phyloP scores from a whole-genome alignment of 2,113 vertebrate species.

The Rhadina sibilatrix region DNA sequence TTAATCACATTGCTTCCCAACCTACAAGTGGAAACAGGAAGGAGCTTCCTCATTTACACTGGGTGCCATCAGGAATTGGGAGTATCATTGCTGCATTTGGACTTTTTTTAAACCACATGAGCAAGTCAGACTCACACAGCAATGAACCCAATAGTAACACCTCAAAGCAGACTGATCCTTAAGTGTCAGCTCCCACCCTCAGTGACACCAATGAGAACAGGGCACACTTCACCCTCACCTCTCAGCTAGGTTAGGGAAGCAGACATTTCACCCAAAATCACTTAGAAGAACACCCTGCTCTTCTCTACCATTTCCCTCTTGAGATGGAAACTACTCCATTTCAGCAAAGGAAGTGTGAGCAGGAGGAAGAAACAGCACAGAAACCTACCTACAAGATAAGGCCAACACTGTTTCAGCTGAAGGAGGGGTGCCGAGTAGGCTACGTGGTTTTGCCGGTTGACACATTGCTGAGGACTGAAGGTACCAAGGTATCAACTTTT shows the following conservation, averaged over 20 bases:
- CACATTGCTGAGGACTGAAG: neutral
- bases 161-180: rapidly evolving
- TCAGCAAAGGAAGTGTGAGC: neutral
- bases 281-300: neutral
- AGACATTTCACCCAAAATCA: rapidly evolving
- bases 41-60: neutral
- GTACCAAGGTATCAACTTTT: neutral
- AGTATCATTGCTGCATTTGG: neutral
- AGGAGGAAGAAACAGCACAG: neutral
- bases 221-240: too few species aligned
- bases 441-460: neutral
- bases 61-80: neutral
- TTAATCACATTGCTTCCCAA: neutral
- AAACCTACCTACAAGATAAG: neutral
- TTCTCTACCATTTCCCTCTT: neutral
- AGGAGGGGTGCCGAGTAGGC: neutral
- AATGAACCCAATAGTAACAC: neutral
- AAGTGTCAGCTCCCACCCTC: neutral
- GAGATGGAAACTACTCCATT: neutral
- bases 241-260: neutral
- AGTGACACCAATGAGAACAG: neutral
- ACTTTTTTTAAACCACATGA: neutral
- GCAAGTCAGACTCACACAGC: neutral
- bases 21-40: neutral
- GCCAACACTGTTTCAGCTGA: neutral